Base-by-base conservation (phyloP, 2,888 invertebrate genomes). In the Eledona agricola region DNA sequence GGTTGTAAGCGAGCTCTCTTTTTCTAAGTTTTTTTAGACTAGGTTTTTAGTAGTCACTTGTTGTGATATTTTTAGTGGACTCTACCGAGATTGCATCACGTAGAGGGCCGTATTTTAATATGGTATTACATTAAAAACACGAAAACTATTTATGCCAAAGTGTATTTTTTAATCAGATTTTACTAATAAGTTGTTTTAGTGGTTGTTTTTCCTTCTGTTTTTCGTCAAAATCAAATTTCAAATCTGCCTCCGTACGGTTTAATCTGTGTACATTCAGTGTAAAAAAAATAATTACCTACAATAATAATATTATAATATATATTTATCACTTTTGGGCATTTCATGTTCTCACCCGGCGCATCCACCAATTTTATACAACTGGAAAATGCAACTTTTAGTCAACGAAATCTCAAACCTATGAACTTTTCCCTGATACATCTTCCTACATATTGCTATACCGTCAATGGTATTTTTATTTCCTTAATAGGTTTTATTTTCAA, bases 51-150 rank as follows among this genome's bases (percentile, higher is more conserved):
- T 50, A 55, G 55, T 55, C 55, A 55, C 55, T 55, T 50, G 13
- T 50, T 55, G 55, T 55, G 55, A 55, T 55, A 55, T 55, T 50
- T 35, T 31, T 54, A 54, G 54, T 37, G 50, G 55, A 25, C 55
- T 55, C 55, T 50, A 51, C 40, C 3, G 2, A 32, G 15, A 19
- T 28, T 11, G 15, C 29, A 9, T 43, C 10, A 20, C 50, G 57
- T 56, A 43, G 60, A 60, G 55, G 51, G 58, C 64, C 66, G 69
- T 70, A 67, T 70, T 70, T 67, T 60, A 58, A 64, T 65, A 70
- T 70, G 67, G 70, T 70, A 70, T 70, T 70, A 69, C 58, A 65
- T 62, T 49, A 13, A 9, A 17, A 34, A 34, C 15, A 59, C 26
- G 38, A 52, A 49, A 51, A 47, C 60, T 64, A 65, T 60, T 64